These are phyloP conservation scores for Spodoptera picta DNA, from an alignment of 2,888 invertebrate species.

Conservation along the genomic window DNA sequence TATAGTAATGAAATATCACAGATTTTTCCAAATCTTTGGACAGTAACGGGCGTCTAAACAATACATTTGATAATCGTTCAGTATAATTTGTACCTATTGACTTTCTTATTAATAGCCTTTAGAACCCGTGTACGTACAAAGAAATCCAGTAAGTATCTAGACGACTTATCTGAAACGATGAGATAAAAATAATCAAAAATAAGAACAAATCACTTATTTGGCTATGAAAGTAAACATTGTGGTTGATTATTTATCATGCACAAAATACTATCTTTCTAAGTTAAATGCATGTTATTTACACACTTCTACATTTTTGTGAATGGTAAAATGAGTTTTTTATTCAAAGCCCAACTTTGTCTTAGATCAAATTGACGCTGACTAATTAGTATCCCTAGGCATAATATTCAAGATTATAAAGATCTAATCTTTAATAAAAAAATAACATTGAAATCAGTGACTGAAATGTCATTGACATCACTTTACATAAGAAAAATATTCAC, in stretches of 20 bases:
- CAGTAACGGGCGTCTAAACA: conserved; percentile 84
- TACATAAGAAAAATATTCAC: conserved; percentile 88
- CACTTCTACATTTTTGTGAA: conserved; percentile 77
- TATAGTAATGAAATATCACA: conserved; percentile 88
- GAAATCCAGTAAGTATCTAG: conserved; percentile 82
- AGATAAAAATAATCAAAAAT: conserved; percentile 80
- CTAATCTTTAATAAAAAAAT: conserved; percentile 86
- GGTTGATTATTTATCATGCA: conserved; percentile 79
- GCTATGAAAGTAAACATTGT: conserved; percentile 82
- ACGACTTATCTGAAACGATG: conserved; percentile 81
- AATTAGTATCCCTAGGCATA: conserved; percentile 80
- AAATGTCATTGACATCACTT: conserved; percentile 86
- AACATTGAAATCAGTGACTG: conserved; percentile 85
- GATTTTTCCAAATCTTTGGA: conserved; percentile 88
- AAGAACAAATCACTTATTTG: conserved; percentile 82
- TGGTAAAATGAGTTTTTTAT: conserved; percentile 73
- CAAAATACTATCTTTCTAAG: conserved; percentile 81
- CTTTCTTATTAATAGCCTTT: conserved; percentile 73
- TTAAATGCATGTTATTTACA: conserved; percentile 87
- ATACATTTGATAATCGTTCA: conserved; percentile 68
- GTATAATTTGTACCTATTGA: conserved; percentile 83
- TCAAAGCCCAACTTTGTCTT: conserved; percentile 73
- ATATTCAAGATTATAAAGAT: conserved; percentile 83
- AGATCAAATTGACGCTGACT: conserved; percentile 78
- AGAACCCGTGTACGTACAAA: conserved; percentile 85